Percentiles rank a stretch among this genome's conserved stretches.
phyloP scores from a whole-genome alignment of 2,113 vertebrate species.

The Engraulis encrasicolus region DNA sequence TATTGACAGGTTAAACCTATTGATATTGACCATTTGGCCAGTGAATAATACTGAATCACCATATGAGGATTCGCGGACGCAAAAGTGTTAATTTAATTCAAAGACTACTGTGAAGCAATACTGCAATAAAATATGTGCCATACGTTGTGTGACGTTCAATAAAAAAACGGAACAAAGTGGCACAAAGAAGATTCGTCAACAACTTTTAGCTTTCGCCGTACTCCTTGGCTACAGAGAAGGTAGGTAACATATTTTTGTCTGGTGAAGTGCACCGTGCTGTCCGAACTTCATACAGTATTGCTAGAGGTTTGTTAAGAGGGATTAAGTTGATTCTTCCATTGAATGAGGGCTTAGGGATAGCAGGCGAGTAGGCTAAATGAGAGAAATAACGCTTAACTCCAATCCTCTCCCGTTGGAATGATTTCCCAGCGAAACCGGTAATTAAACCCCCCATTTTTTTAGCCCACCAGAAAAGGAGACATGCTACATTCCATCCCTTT shows the following conservation, averaged over 20 bases:
- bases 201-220: constrained; percentile 63
- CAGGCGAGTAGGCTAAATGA: constrained; percentile 55
- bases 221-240: constrained; percentile 71
- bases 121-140: constrained; percentile 9
- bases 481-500: constrained; percentile 76
- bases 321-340: constrained; percentile 65
- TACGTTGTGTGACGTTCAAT: constrained; percentile 17
- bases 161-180: constrained; percentile 27
- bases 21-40: background rate
- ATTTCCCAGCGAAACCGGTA: constrained; percentile 73
- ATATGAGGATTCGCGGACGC: constrained; percentile 1
- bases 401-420: constrained; percentile 71
- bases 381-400: constrained; percentile 66
- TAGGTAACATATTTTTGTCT: constrained; percentile 70
- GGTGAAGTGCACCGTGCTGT: constrained; percentile 22
- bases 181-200: constrained; percentile 43
- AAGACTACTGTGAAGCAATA: constrained; percentile 14
- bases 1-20: constrained; percentile 34
- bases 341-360: constrained; percentile 72
- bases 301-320: constrained; percentile 52
- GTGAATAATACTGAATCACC: background rate
- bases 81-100: background rate
- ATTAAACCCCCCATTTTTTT: constrained; percentile 83
- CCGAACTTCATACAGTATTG: constrained; percentile 37
- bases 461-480: constrained; percentile 79